Base-by-base conservation (phyloP, 2,888 invertebrate species). In the Mylabris sibirica region DNA sequence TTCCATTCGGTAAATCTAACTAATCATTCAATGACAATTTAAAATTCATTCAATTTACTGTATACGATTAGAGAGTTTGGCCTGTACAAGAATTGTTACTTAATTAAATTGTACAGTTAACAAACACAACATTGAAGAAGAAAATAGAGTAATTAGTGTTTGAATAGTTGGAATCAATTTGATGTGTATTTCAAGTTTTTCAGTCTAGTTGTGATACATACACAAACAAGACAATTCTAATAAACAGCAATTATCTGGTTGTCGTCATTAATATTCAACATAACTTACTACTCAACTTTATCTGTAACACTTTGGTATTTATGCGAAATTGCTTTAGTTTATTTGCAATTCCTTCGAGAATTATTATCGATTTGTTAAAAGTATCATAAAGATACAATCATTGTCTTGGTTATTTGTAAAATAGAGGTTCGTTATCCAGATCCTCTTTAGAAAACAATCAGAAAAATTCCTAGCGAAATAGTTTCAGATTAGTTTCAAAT, bases 21-120 rank as follows among this genome's bases (percentile, higher is more conserved):
- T 63, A 60, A 68, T 68, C 68, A 65, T 65, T 63, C 65, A 62
- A 68, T 68, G 22, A 22, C 65, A 30, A 63, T 68, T 68, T 68
- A 65, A 68, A 63, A 62, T 38, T 65, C 59, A 65, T 41, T 49
- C 41, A 8, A 26, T 22, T 38, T 60, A 63, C 63, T 63, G 59
- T 67, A 63, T 67, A 63, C 63, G 59, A 34, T n/a, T 24, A 59
- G 30, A 34, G 60, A 67, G 30, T 30, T 30, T 17, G n/a, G 44
- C n/a, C n/a, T 61, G 38, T 34, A 67, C 63, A 64, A 64, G 53
- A 65, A 64, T 59, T 38, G 59, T n/a, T 22, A 11, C 63, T 24
- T 9, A 63, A 34, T 34, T 57, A 63, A 49, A 26, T 26, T 63
- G 53, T 30, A 57, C 17, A 26, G 17, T 22, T 35, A 57, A 53